Conservation (phyloP, 1,140 invertebrate genomes). For the Potamilus streckersoni region DNA sequence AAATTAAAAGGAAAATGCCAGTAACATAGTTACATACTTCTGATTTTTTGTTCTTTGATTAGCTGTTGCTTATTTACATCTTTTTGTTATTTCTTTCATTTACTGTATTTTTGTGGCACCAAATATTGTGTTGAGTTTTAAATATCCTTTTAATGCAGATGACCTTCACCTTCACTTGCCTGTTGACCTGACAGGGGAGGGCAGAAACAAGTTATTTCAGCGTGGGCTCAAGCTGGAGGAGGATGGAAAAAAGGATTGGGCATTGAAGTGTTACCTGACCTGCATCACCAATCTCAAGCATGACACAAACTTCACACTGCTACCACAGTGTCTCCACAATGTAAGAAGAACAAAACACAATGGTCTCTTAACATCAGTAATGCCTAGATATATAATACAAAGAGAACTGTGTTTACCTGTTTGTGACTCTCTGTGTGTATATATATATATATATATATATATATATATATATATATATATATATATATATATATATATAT, state of each 20-base stretch:
- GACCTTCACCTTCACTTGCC: no score
- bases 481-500: no score
- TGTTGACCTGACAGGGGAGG: constrained; percentile 26
- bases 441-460: no score
- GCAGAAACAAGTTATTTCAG: constrained; percentile 55
- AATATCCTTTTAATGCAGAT: no score
- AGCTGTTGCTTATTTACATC: no score
- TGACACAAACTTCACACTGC: constrained; percentile 47
- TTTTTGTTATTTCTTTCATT: no score
- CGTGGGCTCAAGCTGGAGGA: constrained; percentile 45
- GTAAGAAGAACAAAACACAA: constrained; percentile 34
- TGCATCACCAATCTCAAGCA: constrained; percentile 51
- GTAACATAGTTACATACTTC: no score
- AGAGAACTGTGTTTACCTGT: neutral
- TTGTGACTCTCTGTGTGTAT: neutral
- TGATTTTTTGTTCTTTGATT: no score
- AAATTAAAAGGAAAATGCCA: no score
- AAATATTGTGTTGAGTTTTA: no score
- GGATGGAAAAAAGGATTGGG: constrained; percentile 43
- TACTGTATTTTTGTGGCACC: no score
- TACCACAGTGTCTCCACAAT: constrained; percentile 61
- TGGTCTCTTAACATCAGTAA: neutral
- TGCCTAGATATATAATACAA: neutral
- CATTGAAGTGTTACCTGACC: constrained; percentile 58
- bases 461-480: no score